phyloP scores from a whole-genome alignment of 1,140 invertebrate species.

The Brachionus plicatilis region DNA sequence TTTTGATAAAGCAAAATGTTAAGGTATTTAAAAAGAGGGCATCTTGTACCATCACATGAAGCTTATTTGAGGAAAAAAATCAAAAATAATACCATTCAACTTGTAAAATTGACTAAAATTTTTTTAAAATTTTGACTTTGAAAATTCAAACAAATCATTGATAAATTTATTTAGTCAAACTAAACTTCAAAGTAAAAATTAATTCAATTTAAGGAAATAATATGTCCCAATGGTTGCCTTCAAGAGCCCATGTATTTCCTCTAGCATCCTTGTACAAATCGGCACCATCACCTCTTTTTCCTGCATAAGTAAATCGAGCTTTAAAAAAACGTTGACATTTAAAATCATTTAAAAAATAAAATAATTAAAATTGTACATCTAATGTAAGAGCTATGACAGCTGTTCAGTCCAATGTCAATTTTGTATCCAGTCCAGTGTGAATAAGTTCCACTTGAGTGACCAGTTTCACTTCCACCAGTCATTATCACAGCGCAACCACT shows the following conservation, averaged over 20 bases:
- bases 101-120: no score
- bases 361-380: neutral
- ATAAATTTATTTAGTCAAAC: no score
- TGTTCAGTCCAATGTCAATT: conserved; percentile 29
- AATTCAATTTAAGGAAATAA: conserved; percentile 1
- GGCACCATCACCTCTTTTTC: conserved; percentile 31
- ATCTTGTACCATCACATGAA: no score
- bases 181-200: neutral
- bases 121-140: no score
- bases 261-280: neutral
- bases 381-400: conserved; percentile 6
- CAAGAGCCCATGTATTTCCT: conserved; percentile 15
- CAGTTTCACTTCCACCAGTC: conserved; percentile 22
- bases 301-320: conserved; percentile 11
- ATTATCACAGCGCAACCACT: conserved; percentile 6
- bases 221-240: conserved; percentile 40
- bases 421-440: conserved; percentile 34
- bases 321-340: neutral
- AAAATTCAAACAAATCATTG: no score
- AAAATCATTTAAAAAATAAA: neutral
- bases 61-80: no score
- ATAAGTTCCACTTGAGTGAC: conserved; percentile 27
- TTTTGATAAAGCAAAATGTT: no score
- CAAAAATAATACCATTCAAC: no score
- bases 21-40: no score